Evolutionary conservation across 1,140 invertebrate genomes (phyloP), one percentile per base, ranked within the genome.

Genomic region (Probaryconus sp.): DNA sequence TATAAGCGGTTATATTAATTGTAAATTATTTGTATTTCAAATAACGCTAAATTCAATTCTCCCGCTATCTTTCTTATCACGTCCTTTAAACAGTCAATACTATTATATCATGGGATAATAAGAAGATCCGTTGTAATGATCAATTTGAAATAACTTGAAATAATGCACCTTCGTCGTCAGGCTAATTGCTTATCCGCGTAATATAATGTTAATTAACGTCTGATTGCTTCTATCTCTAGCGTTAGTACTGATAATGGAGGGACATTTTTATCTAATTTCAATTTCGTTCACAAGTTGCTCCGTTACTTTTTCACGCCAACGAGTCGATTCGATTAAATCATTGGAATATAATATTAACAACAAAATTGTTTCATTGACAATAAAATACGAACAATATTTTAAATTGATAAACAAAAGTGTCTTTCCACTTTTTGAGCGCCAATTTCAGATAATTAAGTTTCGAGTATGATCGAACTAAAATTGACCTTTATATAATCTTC

Each of bases 161-260:
- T 67, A 67, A 56, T 30, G 61, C 33, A 30, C 42, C 48, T 56
- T 56, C 63, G 26, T 56, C 51, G 50, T 48, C 50, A 40, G 50
- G 63, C 40, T 67, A 67, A 67, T 67, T 67, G 51, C 63, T 67
- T 67, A 67, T 67, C 43, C 50, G 18, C 40, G 61, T 65, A 55
- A 67, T 67, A 67, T 67, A 67, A 67, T 67, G 63, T 67, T 67
- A 43, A 67, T 67, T 67, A 56, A 67, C 63, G 51, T 50, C 33
- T 56, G 51, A 67, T 67, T 67, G 50, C 63, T 55, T 67, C 42
- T 48, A 67, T 67, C n/a, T n/a, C 40, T 21, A 30, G 18, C 30
- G 63, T 38, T 47, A 10, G 38, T 21, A 65, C 53, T 51, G 11
- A 61, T 42, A 37, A 38, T 33, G 43, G 42, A 30, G 31, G 48